A percentile compares a stretch with the other conserved stretches of the same genome.
phyloP scores from a whole-genome alignment of 2,888 invertebrate genomes.

The Masnerella sp. region DNA sequence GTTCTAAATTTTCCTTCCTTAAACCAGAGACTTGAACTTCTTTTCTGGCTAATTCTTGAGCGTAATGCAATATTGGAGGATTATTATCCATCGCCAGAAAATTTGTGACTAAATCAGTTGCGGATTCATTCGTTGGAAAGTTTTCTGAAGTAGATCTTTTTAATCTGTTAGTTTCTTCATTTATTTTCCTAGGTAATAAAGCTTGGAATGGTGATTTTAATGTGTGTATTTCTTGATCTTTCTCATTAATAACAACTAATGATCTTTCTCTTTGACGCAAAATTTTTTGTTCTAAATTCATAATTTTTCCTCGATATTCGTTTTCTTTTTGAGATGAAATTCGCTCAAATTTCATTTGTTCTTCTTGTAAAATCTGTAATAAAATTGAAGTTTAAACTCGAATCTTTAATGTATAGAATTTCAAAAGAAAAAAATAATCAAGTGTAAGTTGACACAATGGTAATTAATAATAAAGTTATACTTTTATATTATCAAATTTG shows the following conservation, averaged over 20 bases:
- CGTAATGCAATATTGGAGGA: slow-evolving; percentile 89
- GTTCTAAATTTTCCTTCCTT: slow-evolving; percentile 84
- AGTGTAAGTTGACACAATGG: too few relatives aligned
- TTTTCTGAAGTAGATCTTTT: slow-evolving; percentile 8
- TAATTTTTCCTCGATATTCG: slow-evolving; percentile 79
- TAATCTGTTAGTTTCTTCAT: slow-evolving; percentile 63
- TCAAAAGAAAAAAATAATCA: too few relatives aligned
- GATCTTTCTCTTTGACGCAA: slow-evolving; percentile 90
- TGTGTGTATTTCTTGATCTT: slow-evolving; percentile 85
- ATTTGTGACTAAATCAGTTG: slow-evolving; percentile 72
- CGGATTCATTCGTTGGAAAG: slow-evolving; percentile 62
- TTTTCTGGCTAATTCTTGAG: slow-evolving; percentile 88
- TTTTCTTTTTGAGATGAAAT: slow-evolving; percentile 77
- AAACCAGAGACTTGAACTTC: slow-evolving; percentile 87
- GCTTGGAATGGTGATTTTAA: slow-evolving; percentile 80
- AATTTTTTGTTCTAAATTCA: slow-evolving; percentile 85
- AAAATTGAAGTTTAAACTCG: too few relatives aligned
- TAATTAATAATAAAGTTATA: too few relatives aligned
- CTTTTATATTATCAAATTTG: too few relatives aligned
- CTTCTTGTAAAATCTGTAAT: slow-evolving; percentile 68
- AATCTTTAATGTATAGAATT: too few relatives aligned
- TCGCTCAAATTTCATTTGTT: slow-evolving; percentile 69
- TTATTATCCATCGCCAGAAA: slow-evolving; percentile 81
- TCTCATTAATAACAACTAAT: slow-evolving; percentile 87
- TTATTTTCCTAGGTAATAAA: slow-evolving; percentile 77